Evolutionary conservation across 2,888 invertebrate species (phyloP).

Genomic region (Hecatera dysodea): DNA sequence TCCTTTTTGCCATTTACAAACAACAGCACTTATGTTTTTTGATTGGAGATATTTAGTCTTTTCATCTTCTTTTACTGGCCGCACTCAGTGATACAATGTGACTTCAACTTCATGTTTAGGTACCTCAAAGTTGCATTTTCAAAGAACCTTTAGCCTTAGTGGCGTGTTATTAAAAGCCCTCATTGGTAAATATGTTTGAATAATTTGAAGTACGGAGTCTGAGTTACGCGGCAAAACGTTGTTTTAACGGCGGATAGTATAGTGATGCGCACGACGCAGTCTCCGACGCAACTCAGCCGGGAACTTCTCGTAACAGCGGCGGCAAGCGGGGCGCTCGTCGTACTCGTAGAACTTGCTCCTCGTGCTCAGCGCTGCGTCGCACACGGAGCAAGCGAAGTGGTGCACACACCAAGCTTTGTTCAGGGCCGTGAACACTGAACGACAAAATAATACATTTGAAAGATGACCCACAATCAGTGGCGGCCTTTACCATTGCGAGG

Average conservation of each 20-base stretch:
- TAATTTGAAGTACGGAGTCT: background rate
- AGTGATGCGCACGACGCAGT: conserved; percentile 96
- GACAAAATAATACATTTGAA: background rate
- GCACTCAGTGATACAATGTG: background rate
- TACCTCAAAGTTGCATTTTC: too few species aligned
- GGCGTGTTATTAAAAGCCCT: too few species aligned
- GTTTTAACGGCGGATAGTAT: conserved; percentile 91
- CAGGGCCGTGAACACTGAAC: conserved; percentile 97
- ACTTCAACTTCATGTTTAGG: too few species aligned
- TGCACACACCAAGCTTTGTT: conserved; percentile 99
- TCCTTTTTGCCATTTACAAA: conserved; percentile 5
- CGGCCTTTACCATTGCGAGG: too few species aligned
- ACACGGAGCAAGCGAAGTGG: conserved; percentile 99
- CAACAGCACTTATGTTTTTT: background rate
- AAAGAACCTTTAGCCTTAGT: too few species aligned
- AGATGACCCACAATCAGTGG: background rate
- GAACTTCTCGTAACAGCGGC: conserved; percentile 99
- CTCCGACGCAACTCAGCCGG: conserved; percentile 98
- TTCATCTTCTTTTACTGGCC: background rate
- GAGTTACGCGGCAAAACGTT: background rate
- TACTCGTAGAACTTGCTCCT: conserved; percentile 99
- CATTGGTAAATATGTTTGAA: background rate
- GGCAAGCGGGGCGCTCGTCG: conserved; percentile 99
- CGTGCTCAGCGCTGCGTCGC: conserved; percentile 98
- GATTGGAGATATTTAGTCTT: background rate